These are phyloP conservation scores for Druon quercuslanigerum DNA, from an alignment of 1,140 invertebrate genomes.

Conservation along the genomic window DNA sequence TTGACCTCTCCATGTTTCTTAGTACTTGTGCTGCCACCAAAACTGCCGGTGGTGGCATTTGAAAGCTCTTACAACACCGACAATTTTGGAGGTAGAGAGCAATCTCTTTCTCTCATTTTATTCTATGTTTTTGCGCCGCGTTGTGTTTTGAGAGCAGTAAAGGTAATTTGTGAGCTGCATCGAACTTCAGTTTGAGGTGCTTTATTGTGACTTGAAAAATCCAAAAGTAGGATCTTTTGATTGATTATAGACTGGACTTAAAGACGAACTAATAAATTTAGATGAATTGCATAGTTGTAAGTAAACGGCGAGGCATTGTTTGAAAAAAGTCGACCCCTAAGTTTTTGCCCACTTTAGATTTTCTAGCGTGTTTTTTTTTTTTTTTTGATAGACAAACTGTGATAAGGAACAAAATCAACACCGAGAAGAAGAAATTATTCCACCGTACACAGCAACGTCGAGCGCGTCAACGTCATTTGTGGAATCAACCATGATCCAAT, in stretches of 20 bases:
- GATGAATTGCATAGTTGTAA: not conserved
- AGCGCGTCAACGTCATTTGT: no score
- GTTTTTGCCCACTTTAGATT: no score
- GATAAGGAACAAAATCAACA: no score
- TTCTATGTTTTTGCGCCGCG: not conserved
- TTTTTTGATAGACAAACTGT: no score
- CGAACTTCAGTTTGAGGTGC: slow-evolving; percentile 11
- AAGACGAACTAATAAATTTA: not conserved
- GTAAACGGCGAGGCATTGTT: no score
- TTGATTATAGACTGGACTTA: not conserved
- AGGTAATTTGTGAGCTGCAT: slow-evolving; percentile 27
- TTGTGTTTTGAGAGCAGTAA: slow-evolving; percentile 36
- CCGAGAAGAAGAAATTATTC: no score
- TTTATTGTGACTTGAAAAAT: slow-evolving; percentile 17
- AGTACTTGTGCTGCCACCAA: not conserved
- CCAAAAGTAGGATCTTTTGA: not conserved
- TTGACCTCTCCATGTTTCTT: not conserved
- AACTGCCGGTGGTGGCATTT: slow-evolving; percentile 6
- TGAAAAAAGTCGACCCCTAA: no score
- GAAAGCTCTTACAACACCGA: slow-evolving; percentile 10
- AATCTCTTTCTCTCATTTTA: slow-evolving; percentile 14
- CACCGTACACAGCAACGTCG: no score
- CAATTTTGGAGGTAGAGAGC: slow-evolving; percentile 4
- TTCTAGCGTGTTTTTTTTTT: no score
- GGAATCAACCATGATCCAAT: no score